Conservation (phyloP, 2,888 invertebrate species). For the Fragum sueziense region DNA sequence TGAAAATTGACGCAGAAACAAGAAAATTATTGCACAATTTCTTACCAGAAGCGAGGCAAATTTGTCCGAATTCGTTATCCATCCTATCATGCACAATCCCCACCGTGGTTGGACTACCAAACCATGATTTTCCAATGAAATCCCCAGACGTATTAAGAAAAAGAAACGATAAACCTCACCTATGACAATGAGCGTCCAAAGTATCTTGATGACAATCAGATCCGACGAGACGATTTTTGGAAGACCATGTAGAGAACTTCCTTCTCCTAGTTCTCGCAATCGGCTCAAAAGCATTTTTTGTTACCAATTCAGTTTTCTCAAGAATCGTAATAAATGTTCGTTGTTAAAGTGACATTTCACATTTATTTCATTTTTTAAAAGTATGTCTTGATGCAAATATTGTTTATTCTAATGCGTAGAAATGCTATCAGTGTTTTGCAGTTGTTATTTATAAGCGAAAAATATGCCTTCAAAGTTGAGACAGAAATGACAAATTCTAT, state of each 20-base stretch:
- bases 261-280: background rate
- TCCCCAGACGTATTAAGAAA: too few species aligned
- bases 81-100: too few species aligned
- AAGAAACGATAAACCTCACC: background rate
- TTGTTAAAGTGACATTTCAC: background rate
- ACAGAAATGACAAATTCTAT: too few species aligned
- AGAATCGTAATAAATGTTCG: background rate
- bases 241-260: background rate
- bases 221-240: background rate
- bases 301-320: background rate
- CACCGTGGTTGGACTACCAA: too few species aligned
- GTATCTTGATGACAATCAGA: background rate
- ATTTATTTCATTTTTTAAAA: too few species aligned
- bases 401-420: background rate
- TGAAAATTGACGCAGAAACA: background rate
- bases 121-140: too few species aligned
- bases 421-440: background rate
- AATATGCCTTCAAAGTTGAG: too few species aligned
- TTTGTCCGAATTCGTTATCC: too few species aligned
- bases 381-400: too few species aligned
- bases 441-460: background rate
- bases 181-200: background rate
- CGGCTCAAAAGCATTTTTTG: background rate
- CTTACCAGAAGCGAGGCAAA: too few species aligned
- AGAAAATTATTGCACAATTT: background rate